Evolutionary conservation across 2,888 invertebrate genomes (phyloP).

Genomic region (Cistogaster globosa): DNA sequence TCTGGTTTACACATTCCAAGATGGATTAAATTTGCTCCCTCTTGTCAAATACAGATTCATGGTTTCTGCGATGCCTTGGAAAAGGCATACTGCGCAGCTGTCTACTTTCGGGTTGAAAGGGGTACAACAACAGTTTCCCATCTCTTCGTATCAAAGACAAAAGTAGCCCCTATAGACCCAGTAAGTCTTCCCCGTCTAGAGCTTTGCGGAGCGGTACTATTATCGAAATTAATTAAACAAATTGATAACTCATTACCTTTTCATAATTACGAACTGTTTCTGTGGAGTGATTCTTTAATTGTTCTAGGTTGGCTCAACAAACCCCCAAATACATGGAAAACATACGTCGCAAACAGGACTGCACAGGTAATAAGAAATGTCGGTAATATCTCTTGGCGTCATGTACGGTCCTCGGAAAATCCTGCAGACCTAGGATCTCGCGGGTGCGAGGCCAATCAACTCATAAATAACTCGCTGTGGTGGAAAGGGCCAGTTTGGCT

Average conservation of each 20-base stretch:
- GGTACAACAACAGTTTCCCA: background rate
- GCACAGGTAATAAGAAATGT: background rate
- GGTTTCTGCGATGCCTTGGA: too few species aligned
- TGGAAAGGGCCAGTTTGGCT: too few species aligned
- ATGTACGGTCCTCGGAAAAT: background rate
- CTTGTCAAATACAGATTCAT: too few species aligned
- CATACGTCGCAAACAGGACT: background rate
- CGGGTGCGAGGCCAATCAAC: background rate
- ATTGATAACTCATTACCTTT: background rate
- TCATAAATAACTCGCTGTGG: too few species aligned
- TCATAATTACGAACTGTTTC: background rate
- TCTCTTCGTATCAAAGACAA: background rate
- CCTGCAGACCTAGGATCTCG: background rate
- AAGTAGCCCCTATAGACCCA: background rate
- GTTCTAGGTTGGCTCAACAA: background rate
- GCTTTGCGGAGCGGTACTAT: background rate
- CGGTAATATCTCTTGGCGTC: background rate
- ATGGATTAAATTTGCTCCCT: too few species aligned
- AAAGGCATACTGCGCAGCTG: too few species aligned
- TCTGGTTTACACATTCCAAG: too few species aligned
- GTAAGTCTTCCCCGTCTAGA: background rate
- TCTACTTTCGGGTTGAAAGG: too few species aligned
- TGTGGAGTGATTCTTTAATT: too few species aligned
- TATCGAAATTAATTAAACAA: background rate
- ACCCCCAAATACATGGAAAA: background rate